Percentiles rank a stretch among this genome's conserved stretches.
phyloP scores from a whole-genome alignment of 1,140 invertebrate species.

The Coptotermes formosanus region DNA sequence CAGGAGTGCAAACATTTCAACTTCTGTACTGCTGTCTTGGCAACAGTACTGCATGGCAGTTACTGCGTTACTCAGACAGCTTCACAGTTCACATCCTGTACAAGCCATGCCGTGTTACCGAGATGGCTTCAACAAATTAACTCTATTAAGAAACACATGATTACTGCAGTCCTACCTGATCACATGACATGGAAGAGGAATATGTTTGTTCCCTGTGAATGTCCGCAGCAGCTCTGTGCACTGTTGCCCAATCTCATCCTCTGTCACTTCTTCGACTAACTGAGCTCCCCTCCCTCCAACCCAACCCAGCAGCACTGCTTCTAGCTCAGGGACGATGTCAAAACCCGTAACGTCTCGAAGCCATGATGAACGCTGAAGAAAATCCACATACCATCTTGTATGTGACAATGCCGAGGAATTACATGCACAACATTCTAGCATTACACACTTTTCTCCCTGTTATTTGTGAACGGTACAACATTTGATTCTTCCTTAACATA shows the following conservation, averaged over 20 bases:
- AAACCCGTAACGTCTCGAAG: constrained; percentile 62
- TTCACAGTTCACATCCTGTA: too few relatives aligned
- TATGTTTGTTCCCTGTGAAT: constrained; percentile 54
- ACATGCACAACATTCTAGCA: too few relatives aligned
- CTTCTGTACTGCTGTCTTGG: too few relatives aligned
- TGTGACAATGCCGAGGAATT: background rate
- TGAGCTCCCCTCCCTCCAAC: constrained; percentile 69
- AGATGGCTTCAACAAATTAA: too few relatives aligned
- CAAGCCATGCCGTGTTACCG: too few relatives aligned
- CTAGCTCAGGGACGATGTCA: constrained; percentile 54
- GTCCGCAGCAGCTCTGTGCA: constrained; percentile 56
- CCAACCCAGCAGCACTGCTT: constrained; percentile 66
- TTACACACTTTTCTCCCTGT: too few relatives aligned
- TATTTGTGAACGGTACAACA: too few relatives aligned
- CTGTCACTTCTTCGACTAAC: constrained; percentile 60
- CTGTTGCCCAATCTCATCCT: constrained; percentile 56
- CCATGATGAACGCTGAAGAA: constrained; percentile 44
- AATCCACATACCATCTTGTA: background rate
- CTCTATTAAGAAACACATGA: too few relatives aligned
- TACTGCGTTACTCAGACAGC: too few relatives aligned
- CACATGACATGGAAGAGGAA: constrained; percentile 58
- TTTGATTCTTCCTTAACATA: too few relatives aligned
- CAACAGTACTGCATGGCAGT: too few relatives aligned
- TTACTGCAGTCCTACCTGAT: constrained; percentile 48
- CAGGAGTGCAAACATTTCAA: too few relatives aligned